Evolutionary conservation across 2,797 vertebrate species (phyloP).

Genomic region (Steatocranus sp.): DNA sequence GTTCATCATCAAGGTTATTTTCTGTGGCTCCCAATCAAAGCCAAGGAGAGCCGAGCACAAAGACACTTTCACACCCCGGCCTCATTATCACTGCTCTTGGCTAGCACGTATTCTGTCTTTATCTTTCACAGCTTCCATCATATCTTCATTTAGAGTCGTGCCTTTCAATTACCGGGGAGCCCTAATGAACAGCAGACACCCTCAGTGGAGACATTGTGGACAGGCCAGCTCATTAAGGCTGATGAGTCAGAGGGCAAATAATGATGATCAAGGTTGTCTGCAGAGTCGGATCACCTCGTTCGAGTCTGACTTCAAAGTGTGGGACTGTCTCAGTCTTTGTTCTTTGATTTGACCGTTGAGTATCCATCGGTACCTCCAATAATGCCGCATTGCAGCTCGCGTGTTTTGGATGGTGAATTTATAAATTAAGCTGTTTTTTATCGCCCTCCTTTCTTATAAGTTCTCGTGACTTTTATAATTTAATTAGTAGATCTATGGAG

Average conservation of each 20-base stretch:
- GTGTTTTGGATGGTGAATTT: not conserved
- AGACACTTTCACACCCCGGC: not conserved
- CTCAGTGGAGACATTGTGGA: not conserved
- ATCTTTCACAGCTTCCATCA: not conserved
- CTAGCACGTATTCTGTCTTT: not conserved
- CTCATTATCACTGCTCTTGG: constrained; percentile 26
- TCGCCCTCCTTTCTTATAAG: not conserved
- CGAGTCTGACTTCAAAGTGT: not conserved
- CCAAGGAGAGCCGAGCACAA: not conserved
- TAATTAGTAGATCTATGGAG: not conserved
- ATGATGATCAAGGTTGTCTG: constrained; percentile 20
- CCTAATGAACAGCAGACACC: constrained; percentile 1
- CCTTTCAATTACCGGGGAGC: constrained; percentile 18
- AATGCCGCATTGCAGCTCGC: not conserved
- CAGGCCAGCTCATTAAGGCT: constrained; percentile 10
- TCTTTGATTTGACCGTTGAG: not conserved
- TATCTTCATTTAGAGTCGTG: not conserved
- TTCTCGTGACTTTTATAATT: not conserved
- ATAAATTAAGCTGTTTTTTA: not conserved
- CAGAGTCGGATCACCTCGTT: not conserved
- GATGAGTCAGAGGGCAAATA: constrained; percentile 19
- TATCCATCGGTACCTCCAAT: not conserved
- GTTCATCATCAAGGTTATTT: not conserved
- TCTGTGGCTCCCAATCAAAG: not conserved
- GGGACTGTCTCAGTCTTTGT: not conserved